A percentile compares a stretch with the other conserved stretches of the same genome.
Evolutionary conservation across 2,888 invertebrate genomes (phyloP).

Genomic region (Xestia xanthographa): DNA sequence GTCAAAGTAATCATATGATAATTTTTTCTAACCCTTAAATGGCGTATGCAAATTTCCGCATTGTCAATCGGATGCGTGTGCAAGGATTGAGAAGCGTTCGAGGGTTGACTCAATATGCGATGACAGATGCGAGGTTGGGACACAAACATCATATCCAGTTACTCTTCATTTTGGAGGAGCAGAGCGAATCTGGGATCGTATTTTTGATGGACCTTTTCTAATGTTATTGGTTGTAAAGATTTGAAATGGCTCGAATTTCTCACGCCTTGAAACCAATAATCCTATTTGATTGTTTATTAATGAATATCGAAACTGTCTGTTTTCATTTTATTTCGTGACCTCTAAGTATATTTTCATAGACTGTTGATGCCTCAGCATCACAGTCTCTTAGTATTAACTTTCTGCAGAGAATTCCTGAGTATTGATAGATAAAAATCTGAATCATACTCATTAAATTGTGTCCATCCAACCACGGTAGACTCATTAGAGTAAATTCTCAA

Average conservation of each 20-base stretch:
- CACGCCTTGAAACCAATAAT: constrained; percentile 32
- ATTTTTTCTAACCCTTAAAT: constrained; percentile 85
- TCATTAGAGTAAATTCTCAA: constrained; percentile 36
- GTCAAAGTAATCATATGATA: constrained; percentile 75
- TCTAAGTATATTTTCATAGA: neutral
- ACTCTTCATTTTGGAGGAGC: constrained; percentile 67
- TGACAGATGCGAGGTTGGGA: constrained; percentile 86
- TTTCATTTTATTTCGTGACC: neutral
- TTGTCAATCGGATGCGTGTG: constrained; percentile 74
- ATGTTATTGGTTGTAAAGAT: constrained; percentile 30
- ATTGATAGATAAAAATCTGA: neutral
- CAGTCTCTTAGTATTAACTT: neutral
- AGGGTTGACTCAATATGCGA: constrained; percentile 85
- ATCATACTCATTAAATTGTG: neutral
- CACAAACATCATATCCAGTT: constrained; percentile 82
- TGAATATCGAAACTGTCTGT: neutral
- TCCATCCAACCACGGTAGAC: constrained; percentile 20
- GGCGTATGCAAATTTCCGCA: constrained; percentile 86
- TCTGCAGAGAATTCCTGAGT: neutral
- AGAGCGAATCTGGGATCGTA: constrained; percentile 57
- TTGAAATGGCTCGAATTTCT: constrained; percentile 25
- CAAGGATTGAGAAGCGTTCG: constrained; percentile 69
- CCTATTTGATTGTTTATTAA: constrained; percentile 12
- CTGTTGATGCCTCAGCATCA: neutral
- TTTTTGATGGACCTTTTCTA: constrained; percentile 51